Base-by-base conservation (phyloP, 1,140 invertebrate genomes). In the Parasteatoda tepidariorum region DNA sequence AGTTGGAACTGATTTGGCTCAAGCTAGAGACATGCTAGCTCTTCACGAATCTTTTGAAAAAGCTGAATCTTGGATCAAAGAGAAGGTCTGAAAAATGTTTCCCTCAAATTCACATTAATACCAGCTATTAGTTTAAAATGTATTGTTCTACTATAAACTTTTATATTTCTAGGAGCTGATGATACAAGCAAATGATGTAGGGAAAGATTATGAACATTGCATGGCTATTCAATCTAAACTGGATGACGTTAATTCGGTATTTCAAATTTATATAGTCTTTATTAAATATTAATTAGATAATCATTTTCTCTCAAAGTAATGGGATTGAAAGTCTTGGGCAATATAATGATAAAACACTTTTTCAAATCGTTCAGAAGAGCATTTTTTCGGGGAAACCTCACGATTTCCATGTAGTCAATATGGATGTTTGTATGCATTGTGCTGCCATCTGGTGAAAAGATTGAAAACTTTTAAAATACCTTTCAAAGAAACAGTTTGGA, bases 31-130 rank as follows among this genome's bases (percentile, higher is more conserved):
- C 87, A 98, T 99, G 74, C 90, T 99, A 2, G 95, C 98, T 88
- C 99, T 99, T 89, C 98, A 98, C 88, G 97, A 97, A 87, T 95
- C 98, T 87, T 92, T 97, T 55, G 96, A 98, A 85, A 96, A 97
- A 88, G 96, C 98, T 30, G 96, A 98, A 88, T 93, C 94, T 4
- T 99, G 97, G 97, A 98, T 99, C 64, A 91, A 97, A 83, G 97
- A 99, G 86, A 99, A 93, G 88, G 90, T 91, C 22, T 15, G 2
- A 0, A 1, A 48, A 2, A 48, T 2, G 4, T 13, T 48, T 48
- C 18, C 9, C 9, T 48, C 18, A 2, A 48, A 4, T n/a, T n/a
- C n/a, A n/a, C n/a, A n/a, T n/a, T 9, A 48, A 4, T 48, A 13
- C 2, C 1, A 48, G 18, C 4, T 48, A 18, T 48, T 48, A 48